Base-by-base conservation (phyloP, 2,113 vertebrate genomes). In the Tinamus guttatus region DNA sequence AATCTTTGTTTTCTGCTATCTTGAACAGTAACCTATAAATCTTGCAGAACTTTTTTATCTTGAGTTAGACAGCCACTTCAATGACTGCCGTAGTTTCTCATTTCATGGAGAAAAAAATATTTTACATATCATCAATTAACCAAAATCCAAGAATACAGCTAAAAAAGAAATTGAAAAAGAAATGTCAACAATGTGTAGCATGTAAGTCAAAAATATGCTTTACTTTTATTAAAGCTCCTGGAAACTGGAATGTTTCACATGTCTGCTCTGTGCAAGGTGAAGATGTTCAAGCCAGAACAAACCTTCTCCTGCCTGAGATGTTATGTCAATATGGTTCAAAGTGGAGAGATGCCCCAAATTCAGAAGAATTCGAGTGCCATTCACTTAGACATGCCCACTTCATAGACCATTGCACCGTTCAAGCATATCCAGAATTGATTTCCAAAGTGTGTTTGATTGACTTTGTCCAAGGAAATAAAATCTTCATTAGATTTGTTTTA, bases 161-260 rank as follows among this genome's bases (percentile, higher is more conserved):
- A 28, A 80, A n/a, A 74, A n/a, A n/a, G n/a, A n/a, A n/a, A n/a
- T n/a, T 40, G 32, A 56, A 60, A 92, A 74, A 47, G 67, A 85
- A 81, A 73, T 19, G 25, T 38, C 7, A 68, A 47, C 81, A 65
- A 6, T 32, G 0, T 28, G 20, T 38, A 58, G 8, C 11, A 56
- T 30, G 9, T 56, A 56, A 56, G 18, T 63, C 7, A 49, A n/a
- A 84, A 24, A 1, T 14, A 77, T 70, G 6, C 14, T 87, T 30
- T 32, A 7, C 4, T 62, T 62, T 4, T 20, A 32, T 10, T 4
- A 34, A 85, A 74, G 54, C 13, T 17, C 7, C 10, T 11, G 54
- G 21, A 36, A 90, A 82, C 2, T 22, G 5, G 1, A 6, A 11
- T 11, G 10, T 81, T 24, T 41, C n/a, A 24, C 17, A 3, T 5